phyloP scores from a whole-genome alignment of 2,888 invertebrate genomes.

The Chalcosyrphus nemorum region DNA sequence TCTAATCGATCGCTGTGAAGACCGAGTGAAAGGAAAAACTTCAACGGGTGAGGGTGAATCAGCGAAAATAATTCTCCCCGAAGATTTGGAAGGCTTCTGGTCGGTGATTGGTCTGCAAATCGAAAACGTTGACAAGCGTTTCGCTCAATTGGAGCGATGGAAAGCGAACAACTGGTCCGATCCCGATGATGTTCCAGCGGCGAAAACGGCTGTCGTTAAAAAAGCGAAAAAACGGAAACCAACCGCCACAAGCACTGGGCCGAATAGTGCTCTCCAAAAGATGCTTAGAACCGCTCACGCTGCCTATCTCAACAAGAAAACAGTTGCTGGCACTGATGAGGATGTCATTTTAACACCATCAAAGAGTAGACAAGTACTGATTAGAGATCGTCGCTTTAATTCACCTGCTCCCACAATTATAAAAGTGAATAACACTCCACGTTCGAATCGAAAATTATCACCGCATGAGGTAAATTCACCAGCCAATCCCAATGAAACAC shows the following conservation, averaged over 20 bases:
- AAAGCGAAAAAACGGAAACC: constrained; percentile 70
- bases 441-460: constrained; percentile 2
- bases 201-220: constrained; percentile 49
- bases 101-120: constrained; percentile 85
- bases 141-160: constrained; percentile 78
- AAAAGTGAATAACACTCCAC: constrained; percentile 61
- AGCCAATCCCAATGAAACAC: constrained; percentile 3
- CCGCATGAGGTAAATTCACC: neutral
- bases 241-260: constrained; percentile 29
- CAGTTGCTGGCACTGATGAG: constrained; percentile 14
- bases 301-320: constrained; percentile 74
- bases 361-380: constrained; percentile 62
- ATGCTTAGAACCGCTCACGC: constrained; percentile 76
- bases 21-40: constrained; percentile 74
- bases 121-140: constrained; percentile 80
- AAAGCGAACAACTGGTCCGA: constrained; percentile 79
- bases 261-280: constrained; percentile 75
- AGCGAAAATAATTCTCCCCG: constrained; percentile 79
- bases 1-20: constrained; percentile 82
- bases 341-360: constrained; percentile 67
- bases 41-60: constrained; percentile 76
- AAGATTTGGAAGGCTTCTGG: constrained; percentile 87
- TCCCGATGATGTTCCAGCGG: constrained; percentile 75
- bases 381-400: constrained; percentile 67
- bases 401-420: constrained; percentile 74